phyloP scores from a whole-genome alignment of 2,888 invertebrate species.

The Thecophora atra region DNA sequence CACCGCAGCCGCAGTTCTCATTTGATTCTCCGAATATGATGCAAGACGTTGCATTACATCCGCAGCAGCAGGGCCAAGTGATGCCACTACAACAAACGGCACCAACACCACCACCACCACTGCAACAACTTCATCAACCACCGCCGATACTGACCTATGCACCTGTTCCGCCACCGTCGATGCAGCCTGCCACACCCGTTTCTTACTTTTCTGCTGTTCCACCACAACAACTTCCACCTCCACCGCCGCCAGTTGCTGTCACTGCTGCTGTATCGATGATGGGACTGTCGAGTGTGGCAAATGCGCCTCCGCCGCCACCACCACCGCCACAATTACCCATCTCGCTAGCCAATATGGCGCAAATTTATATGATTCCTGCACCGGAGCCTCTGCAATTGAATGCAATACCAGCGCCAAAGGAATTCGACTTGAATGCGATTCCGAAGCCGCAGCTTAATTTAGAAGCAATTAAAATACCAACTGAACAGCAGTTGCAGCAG shows the following conservation, averaged over 20 bases:
- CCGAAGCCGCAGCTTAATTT: conserved; percentile 71
- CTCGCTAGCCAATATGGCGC: conserved; percentile 55
- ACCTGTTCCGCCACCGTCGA: conserved; percentile 40
- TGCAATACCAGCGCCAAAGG: conserved; percentile 72
- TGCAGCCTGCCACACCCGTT: conserved; percentile 41
- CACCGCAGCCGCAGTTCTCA: conserved; percentile 45
- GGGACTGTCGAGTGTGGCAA: conserved; percentile 49
- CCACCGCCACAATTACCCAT: conserved; percentile 57
- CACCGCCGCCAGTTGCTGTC: conserved; percentile 48
- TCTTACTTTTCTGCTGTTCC: conserved; percentile 46
- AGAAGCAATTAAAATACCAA: conserved; percentile 70
- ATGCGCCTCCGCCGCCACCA: conserved; percentile 55
- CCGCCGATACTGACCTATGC: conserved; percentile 10
- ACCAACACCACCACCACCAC: conserved; percentile 42
- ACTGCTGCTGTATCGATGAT: conserved; percentile 50
- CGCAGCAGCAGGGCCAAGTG: conserved; percentile 37
- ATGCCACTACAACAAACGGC: conserved; percentile 45
- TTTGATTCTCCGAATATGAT: conserved; percentile 50
- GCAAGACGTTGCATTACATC: conserved; percentile 44
- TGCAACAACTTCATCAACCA: conserved; percentile 37
- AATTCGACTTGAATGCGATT: conserved; percentile 71
- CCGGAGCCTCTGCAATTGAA: conserved; percentile 72
- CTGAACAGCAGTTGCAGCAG: conserved; percentile 43
- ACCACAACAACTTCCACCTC: conserved; percentile 56
- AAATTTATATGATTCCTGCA: conserved; percentile 66